Evolutionary conservation across 2,888 invertebrate genomes (phyloP).

Genomic region (Cinara cedri): DNA sequence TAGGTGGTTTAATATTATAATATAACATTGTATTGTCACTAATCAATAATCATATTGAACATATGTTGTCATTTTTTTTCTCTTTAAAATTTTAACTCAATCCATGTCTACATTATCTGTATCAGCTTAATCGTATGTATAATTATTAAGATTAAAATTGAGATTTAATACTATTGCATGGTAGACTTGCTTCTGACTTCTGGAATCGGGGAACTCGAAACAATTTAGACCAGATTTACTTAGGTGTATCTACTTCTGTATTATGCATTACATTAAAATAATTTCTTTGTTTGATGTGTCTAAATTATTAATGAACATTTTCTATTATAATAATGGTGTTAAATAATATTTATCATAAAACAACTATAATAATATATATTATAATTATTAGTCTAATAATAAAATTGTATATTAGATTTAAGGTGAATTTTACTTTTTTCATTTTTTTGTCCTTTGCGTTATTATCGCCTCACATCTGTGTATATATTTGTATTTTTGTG

Average conservation of each 20-base stretch:
- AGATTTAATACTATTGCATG: slow-evolving; percentile 36
- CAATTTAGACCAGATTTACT: slow-evolving; percentile 50
- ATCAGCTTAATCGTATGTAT: slow-evolving; percentile 22
- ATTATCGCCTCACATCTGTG: slow-evolving; percentile 26
- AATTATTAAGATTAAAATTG: slow-evolving; percentile 43
- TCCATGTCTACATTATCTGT: slow-evolving; percentile 27
- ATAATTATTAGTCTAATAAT: slow-evolving; percentile 52
- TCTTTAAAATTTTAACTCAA: slow-evolving; percentile 30
- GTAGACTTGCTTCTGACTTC: slow-evolving; percentile 42
- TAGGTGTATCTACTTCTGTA: slow-evolving; percentile 44
- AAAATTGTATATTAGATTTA: slow-evolving; percentile 53
- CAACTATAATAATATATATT: slow-evolving; percentile 19
- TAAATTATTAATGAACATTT: slow-evolving; percentile 47
- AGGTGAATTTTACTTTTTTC: slow-evolving; percentile 49
- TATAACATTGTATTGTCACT: slow-evolving; percentile 17
- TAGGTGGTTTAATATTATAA: slow-evolving; percentile 28
- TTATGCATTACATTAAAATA: slow-evolving; percentile 36
- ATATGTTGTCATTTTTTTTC: slow-evolving; percentile 44
- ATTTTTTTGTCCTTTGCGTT: slow-evolving; percentile 26
- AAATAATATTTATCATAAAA: slow-evolving; percentile 18
- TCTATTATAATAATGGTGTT: slow-evolving; percentile 29
- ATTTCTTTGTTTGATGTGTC: slow-evolving; percentile 8
- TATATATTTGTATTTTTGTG: slow-evolving; percentile 25
- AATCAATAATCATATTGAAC: slow-evolving; percentile 15
- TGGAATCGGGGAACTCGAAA: slow-evolving; percentile 46